A percentile compares a stretch with the other conserved stretches of the same genome.
These are phyloP conservation scores for Aphodius granarius DNA, from an alignment of 2,888 invertebrate species.

Conservation along the genomic window DNA sequence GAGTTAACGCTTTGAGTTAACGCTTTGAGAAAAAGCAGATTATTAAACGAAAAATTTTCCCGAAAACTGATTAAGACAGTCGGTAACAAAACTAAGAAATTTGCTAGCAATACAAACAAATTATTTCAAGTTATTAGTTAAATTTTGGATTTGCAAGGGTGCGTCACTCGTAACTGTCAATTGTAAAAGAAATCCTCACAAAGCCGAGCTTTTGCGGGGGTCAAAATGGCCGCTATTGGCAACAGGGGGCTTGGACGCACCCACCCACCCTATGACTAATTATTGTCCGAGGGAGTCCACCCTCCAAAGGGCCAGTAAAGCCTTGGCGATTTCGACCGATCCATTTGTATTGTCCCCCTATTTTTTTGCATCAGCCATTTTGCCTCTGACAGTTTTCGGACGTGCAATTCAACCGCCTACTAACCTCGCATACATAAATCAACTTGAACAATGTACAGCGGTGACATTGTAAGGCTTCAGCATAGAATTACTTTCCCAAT, in stretches of 20 bases:
- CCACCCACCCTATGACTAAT: slow-evolving; percentile 51
- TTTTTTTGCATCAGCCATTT: slow-evolving; percentile 22
- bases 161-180: slow-evolving; percentile 17
- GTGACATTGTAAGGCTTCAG: background rate
- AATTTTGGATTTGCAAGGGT: background rate
- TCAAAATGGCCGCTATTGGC: slow-evolving; percentile 43
- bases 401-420: slow-evolving; percentile 1
- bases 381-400: slow-evolving; percentile 15
- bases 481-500: background rate
- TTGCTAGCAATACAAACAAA: too few species aligned
- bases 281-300: slow-evolving; percentile 49
- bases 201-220: slow-evolving; percentile 22
- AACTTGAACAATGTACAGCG: background rate
- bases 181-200: slow-evolving; percentile 19
- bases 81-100: too few species aligned
- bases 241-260: slow-evolving; percentile 26
- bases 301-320: slow-evolving; percentile 30
- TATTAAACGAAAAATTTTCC: too few species aligned
- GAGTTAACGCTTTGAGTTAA: too few species aligned
- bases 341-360: slow-evolving; percentile 13
- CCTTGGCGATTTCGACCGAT: slow-evolving; percentile 10
- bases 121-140: background rate
- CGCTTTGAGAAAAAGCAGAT: too few species aligned
- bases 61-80: too few species aligned
- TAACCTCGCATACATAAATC: slow-evolving; percentile 9